Percentiles rank a stretch among this genome's conserved stretches.
phyloP scores from a whole-genome alignment of 2,797 vertebrate species.

The Melanogrammus aeglefinus region DNA sequence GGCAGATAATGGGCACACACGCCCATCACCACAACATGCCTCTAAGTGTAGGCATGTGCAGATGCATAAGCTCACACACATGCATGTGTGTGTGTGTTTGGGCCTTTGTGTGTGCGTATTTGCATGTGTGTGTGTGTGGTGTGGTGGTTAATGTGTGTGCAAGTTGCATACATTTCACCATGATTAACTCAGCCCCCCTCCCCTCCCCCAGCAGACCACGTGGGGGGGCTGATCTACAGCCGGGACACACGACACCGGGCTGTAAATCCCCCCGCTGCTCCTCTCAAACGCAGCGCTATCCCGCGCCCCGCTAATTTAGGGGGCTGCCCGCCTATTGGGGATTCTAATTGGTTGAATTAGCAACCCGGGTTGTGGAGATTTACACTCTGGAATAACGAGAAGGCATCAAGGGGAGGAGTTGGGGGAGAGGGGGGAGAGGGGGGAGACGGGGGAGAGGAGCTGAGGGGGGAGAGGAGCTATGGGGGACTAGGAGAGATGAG shows the following conservation, averaged over 20 bases:
- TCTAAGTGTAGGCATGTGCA: too few species aligned
- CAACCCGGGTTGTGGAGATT: slow-evolving; percentile 78
- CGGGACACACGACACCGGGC: slow-evolving; percentile 91
- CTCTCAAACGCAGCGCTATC: slow-evolving; percentile 68
- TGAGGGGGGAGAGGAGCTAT: neutral
- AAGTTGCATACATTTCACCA: slow-evolving; percentile 50
- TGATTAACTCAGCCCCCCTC: slow-evolving; percentile 81
- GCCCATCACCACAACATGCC: neutral
- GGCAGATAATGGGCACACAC: neutral
- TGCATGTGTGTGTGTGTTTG: neutral
- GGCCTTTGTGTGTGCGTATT: neutral
- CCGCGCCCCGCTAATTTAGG: slow-evolving; percentile 77
- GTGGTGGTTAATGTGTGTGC: slow-evolving; percentile 15
- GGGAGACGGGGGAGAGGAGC: neutral
- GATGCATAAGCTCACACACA: neutral
- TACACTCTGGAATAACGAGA: slow-evolving; percentile 76
- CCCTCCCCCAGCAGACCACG: too few species aligned
- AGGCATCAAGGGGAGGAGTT: slow-evolving; percentile 19
- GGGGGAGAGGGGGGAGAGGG: neutral
- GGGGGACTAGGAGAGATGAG: too few species aligned
- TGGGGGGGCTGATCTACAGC: slow-evolving; percentile 73
- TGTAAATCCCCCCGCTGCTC: slow-evolving; percentile 84
- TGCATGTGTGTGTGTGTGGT: slow-evolving; percentile 5
- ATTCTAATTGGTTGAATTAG: slow-evolving; percentile 89
- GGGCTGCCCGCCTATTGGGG: slow-evolving; percentile 77